Evolutionary conservation across 2,797 vertebrate genomes (phyloP).

Genomic region (Amblyopsis hoosieri): DNA sequence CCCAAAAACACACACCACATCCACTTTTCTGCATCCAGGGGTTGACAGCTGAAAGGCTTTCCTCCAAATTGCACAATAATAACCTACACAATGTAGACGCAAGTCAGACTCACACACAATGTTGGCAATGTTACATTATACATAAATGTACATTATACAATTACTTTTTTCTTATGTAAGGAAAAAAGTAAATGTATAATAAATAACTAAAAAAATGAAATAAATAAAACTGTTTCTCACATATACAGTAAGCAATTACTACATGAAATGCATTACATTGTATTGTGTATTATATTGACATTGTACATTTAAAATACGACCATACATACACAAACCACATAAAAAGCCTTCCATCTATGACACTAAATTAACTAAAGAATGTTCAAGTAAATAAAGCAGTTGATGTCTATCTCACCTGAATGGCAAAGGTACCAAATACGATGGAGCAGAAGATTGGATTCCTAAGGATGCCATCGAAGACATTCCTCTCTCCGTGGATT

Average conservation of each 20-base stretch:
- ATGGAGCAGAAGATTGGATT: conserved; percentile 98
- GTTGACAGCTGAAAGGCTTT: conserved; percentile 96
- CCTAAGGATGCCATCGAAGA: conserved; percentile 95
- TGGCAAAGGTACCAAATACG: conserved; percentile 91
- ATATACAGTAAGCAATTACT: too few relatives aligned
- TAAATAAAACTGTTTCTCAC: too few relatives aligned
- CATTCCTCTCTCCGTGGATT: conserved; percentile 97
- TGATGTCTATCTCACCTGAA: conserved; percentile 82
- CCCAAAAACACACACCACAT: conserved; percentile 99
- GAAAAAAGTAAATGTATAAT: too few relatives aligned
- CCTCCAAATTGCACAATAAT: conserved; percentile 97
- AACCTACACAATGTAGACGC: conserved; percentile 77
- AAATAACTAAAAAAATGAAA: too few relatives aligned
- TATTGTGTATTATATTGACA: too few relatives aligned
- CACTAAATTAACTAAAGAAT: background rate
- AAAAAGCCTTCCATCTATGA: background rate
- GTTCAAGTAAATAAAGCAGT: background rate
- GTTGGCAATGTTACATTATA: background rate
- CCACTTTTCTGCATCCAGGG: conserved; percentile 94
- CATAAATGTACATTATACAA: background rate
- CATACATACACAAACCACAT: too few relatives aligned
- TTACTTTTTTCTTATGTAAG: too few relatives aligned
- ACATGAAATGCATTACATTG: too few relatives aligned
- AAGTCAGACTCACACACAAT: conserved; percentile 3
- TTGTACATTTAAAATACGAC: too few relatives aligned